Percentiles rank a stretch among this genome's conserved stretches.
These are phyloP conservation scores for Esox niger DNA, from an alignment of 2,113 vertebrate species.

Conservation along the genomic window DNA sequence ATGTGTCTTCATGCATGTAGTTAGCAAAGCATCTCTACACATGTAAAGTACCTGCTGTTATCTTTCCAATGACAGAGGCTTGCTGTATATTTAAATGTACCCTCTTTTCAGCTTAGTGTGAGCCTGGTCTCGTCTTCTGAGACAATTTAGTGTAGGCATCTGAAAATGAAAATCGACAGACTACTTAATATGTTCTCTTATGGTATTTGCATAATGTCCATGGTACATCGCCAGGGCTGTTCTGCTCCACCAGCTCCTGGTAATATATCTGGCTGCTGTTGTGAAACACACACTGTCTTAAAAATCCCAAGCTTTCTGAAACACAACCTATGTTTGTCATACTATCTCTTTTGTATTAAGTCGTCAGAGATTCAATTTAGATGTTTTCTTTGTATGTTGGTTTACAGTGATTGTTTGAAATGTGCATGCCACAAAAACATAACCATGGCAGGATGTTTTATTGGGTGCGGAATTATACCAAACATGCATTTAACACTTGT, in stretches of 20 bases:
- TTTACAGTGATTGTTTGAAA: no score
- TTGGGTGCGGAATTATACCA: no score
- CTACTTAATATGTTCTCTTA: conserved; percentile 73
- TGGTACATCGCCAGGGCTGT: conserved; percentile 69
- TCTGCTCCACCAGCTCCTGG: conserved; percentile 73
- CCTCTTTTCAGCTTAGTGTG: conserved; percentile 62
- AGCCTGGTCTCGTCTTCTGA: conserved; percentile 66
- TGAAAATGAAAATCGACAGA: conserved; percentile 66
- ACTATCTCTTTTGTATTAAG: conserved; percentile 31
- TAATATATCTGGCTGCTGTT: conserved; percentile 74
- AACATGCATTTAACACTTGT: no score
- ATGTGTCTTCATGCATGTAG: no score
- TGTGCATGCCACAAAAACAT: not conserved
- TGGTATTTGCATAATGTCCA: conserved; percentile 75
- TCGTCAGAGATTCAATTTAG: conserved; percentile 35
- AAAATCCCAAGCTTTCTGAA: conserved; percentile 51
- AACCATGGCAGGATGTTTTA: not conserved
- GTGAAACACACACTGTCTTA: conserved; percentile 67
- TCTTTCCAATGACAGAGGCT: conserved; percentile 37
- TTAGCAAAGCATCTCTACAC: no score
- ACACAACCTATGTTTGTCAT: no score
- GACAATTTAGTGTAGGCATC: conserved; percentile 69
- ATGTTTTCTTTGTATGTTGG: conserved; percentile 33
- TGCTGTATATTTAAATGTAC: conserved; percentile 62
- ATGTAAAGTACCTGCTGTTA: no score